phyloP scores from a whole-genome alignment of 2,797 vertebrate genomes.

The Sebastes itinus region DNA sequence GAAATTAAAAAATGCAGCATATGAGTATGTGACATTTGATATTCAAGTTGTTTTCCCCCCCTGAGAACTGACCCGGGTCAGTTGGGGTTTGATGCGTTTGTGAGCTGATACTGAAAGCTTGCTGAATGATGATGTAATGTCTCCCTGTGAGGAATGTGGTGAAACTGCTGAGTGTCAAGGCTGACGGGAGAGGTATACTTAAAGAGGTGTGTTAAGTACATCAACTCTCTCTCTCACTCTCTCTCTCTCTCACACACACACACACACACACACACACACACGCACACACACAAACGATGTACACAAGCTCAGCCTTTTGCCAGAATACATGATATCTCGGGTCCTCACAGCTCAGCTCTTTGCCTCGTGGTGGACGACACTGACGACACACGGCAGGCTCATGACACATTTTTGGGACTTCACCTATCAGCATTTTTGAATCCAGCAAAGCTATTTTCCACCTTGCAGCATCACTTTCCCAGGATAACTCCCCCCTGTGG shows the following conservation, averaged over 20 bases:
- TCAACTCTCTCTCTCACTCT: neutral
- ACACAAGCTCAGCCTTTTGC: slow-evolving; percentile 18
- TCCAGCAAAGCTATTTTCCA: slow-evolving; percentile 45
- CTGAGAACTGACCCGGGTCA: neutral
- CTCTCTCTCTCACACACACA: neutral
- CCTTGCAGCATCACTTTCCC: neutral
- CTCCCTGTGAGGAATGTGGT: slow-evolving; percentile 44
- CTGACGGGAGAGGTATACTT: slow-evolving; percentile 13
- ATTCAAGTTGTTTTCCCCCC: neutral
- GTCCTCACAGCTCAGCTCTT: slow-evolving; percentile 53
- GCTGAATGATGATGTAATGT: slow-evolving; percentile 54
- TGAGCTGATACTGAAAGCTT: slow-evolving; percentile 6
- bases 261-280: slow-evolving; percentile 4
- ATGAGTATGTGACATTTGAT: slow-evolving; percentile 5
- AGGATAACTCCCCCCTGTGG: neutral
- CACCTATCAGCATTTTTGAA: slow-evolving; percentile 48
- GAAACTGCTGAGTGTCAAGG: slow-evolving; percentile 41
- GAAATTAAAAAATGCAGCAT: neutral
- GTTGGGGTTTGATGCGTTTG: neutral
- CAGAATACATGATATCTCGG: slow-evolving; percentile 39
- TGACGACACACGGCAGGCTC: slow-evolving; percentile 24
- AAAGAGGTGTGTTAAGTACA: slow-evolving; percentile 21
- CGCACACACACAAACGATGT: neutral
- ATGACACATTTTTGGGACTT: slow-evolving; percentile 33
- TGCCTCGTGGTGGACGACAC: neutral